Evolutionary conservation across 2,888 invertebrate species (phyloP).

Genomic region (Itoplectis maculator): DNA sequence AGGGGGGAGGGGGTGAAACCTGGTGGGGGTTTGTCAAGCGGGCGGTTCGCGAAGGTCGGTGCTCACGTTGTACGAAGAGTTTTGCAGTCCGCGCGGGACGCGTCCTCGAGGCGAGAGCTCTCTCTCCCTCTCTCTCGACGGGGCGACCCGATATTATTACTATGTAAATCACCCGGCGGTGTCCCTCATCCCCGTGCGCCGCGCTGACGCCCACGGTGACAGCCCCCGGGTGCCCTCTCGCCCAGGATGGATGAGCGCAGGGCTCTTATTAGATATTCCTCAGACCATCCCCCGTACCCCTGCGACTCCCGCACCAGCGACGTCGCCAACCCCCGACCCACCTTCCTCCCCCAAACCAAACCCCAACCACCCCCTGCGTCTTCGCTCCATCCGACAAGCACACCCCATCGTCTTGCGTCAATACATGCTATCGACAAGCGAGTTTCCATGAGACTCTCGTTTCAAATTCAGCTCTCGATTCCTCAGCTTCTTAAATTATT

Average conservation of each 20-base stretch:
- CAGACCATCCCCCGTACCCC: conserved; percentile 71
- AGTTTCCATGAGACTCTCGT: conserved; percentile 15
- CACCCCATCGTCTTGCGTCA: conserved; percentile 74
- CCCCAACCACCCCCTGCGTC: no score
- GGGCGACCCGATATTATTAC: conserved; percentile 84
- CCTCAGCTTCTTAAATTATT: no score
- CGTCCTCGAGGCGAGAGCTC: conserved; percentile 46
- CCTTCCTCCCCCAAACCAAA: conserved; percentile 70
- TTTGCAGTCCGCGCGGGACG: conserved; percentile 44
- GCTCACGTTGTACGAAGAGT: conserved; percentile 38
- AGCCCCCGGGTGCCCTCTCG: conserved; percentile 81
- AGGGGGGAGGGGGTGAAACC: conserved; percentile 4
- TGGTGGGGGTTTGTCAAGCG: conserved; percentile 12
- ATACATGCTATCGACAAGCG: conserved; percentile 73
- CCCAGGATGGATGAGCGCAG: conserved; percentile 81
- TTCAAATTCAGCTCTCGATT: not conserved
- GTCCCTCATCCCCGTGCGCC: conserved; percentile 63
- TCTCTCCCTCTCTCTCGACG: no score
- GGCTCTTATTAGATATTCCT: conserved; percentile 84
- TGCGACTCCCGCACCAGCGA: conserved; percentile 71
- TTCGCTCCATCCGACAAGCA: conserved; percentile 43
- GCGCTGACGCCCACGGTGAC: conserved; percentile 83
- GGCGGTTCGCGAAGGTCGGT: conserved; percentile 1
- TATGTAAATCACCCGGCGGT: conserved; percentile 84
- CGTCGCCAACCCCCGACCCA: conserved; percentile 46